phyloP scores from a whole-genome alignment of 2,888 invertebrate genomes.

The Julus scanicus region DNA sequence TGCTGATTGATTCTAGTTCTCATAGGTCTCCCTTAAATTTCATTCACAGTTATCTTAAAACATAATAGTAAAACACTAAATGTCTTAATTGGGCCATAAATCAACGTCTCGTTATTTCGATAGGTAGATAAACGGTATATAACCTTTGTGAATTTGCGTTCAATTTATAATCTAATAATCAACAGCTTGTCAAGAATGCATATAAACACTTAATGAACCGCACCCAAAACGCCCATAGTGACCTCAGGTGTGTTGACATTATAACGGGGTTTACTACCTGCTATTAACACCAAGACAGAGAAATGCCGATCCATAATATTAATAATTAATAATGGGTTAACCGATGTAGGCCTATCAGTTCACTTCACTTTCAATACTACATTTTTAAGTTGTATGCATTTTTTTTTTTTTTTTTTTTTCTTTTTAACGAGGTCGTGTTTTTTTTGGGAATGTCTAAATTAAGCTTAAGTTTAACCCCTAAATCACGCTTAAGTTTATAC shows the following conservation, averaged over 20 bases:
- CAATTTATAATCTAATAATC: constrained; percentile 13
- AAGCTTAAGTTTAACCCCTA: neutral
- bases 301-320: constrained; percentile 13
- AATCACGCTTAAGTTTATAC: neutral
- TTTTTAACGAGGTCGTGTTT: neutral
- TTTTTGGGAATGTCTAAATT: neutral
- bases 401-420: too few species aligned
- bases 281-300: constrained; percentile 12
- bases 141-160: neutral
- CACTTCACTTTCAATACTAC: neutral
- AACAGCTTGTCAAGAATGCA: constrained; percentile 28
- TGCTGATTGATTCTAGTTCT: too few species aligned
- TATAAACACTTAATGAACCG: constrained; percentile 30
- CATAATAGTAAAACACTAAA: neutral
- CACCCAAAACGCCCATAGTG: constrained; percentile 34
- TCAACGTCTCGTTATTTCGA: neutral
- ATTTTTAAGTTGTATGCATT: neutral
- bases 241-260: constrained; percentile 30
- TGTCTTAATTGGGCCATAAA: neutral
- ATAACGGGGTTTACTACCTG: constrained; percentile 36
- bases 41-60: neutral
- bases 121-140: neutral
- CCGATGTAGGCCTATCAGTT: neutral
- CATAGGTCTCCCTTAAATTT: neutral
- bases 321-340: constrained; percentile 15